Percentiles rank a stretch among this genome's conserved stretches.
These are phyloP conservation scores for Sarcophaga subvicina DNA, from an alignment of 2,888 invertebrate species.

Conservation along the genomic window DNA sequence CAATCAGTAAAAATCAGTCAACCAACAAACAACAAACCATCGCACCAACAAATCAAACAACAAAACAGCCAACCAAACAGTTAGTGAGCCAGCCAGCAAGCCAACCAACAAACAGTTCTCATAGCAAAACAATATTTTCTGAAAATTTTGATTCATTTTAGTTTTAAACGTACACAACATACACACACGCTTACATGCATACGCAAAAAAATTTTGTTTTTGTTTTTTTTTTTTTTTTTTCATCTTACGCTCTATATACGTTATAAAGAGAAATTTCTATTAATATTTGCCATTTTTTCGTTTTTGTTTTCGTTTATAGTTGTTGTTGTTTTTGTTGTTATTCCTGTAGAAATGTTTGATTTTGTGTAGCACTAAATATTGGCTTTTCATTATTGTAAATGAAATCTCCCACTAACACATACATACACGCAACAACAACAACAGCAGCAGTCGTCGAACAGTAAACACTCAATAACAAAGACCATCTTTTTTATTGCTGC, in stretches of 20 bases:
- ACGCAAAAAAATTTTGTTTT: background rate
- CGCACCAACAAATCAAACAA: background rate
- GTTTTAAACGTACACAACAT: background rate
- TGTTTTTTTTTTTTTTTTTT: background rate
- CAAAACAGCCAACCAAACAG: background rate
- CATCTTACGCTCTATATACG: background rate
- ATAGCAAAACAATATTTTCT: background rate
- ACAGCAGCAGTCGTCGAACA: background rate
- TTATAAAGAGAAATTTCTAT: background rate
- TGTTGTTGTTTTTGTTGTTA: slow-evolving; percentile 33
- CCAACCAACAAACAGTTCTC: background rate
- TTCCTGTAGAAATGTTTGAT: slow-evolving; percentile 61
- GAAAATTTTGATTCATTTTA: slow-evolving; percentile 13
- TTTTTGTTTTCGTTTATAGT: background rate
- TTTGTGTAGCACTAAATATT: slow-evolving; percentile 70
- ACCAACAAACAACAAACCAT: slow-evolving; percentile 21
- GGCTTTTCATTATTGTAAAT: slow-evolving; percentile 72
- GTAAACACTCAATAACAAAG: background rate
- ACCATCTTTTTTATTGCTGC: background rate
- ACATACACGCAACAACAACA: background rate
- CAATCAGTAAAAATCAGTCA: slow-evolving; percentile 55
- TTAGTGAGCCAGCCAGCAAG: background rate
- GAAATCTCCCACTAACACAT: slow-evolving; percentile 63
- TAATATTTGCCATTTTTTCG: background rate
- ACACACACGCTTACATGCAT: background rate